Evolutionary conservation across 1,140 invertebrate species (phyloP).

Genomic region (Watersipora subatra): DNA sequence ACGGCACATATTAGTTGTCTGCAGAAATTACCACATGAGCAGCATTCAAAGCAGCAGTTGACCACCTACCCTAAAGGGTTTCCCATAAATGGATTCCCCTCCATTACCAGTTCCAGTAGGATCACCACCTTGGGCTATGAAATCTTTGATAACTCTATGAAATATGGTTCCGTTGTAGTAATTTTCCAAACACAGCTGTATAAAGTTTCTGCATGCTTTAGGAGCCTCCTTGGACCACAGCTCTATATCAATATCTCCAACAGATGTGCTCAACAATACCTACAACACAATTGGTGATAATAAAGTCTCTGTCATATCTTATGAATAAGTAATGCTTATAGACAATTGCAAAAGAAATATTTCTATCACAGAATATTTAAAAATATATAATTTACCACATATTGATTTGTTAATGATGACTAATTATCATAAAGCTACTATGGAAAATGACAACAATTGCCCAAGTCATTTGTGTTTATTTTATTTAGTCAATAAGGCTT

Average conservation of each 20-base stretch:
- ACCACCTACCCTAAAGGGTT: conserved; percentile 69
- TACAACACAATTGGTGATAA: conserved; percentile 33
- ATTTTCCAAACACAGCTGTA: conserved; percentile 89
- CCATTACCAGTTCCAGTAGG: conserved; percentile 69
- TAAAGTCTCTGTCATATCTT: neutral
- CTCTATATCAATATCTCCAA: conserved; percentile 94
- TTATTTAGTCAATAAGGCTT: too few relatives aligned
- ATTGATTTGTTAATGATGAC: neutral
- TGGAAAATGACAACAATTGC: neutral
- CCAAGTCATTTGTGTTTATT: too few relatives aligned
- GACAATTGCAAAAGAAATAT: neutral
- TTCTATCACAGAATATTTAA: neutral
- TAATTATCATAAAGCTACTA: neutral
- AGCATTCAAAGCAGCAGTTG: too few relatives aligned
- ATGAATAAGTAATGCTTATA: neutral
- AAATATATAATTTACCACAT: neutral
- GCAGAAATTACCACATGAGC: too few relatives aligned
- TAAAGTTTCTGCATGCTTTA: conserved; percentile 87
- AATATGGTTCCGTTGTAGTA: conserved; percentile 90
- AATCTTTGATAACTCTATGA: conserved; percentile 75
- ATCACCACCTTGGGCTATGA: conserved; percentile 92
- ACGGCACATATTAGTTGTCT: too few relatives aligned
- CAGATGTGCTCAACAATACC: conserved; percentile 78
- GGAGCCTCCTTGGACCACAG: conserved; percentile 93
- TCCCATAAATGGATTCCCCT: conserved; percentile 86